These are phyloP conservation scores for Drosophila rellima DNA, from an alignment of 2,888 invertebrate genomes.

Conservation along the genomic window DNA sequence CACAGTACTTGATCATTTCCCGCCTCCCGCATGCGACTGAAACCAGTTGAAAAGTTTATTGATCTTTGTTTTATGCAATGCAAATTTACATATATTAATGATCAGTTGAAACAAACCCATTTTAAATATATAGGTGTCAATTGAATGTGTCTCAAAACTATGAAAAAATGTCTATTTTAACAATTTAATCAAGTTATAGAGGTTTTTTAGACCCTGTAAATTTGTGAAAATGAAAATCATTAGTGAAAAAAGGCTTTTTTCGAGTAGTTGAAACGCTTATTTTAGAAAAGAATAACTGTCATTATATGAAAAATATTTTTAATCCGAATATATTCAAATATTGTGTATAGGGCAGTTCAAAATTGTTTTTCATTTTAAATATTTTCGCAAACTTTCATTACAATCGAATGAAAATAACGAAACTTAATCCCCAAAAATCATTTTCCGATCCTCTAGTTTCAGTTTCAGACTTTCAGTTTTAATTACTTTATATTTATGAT, in stretches of 20 bases:
- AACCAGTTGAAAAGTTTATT: constrained; percentile 49
- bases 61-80: constrained; percentile 52
- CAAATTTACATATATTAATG: constrained; percentile 34
- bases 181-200: background rate
- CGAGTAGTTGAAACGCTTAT: no score
- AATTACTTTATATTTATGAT: background rate
- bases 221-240: background rate
- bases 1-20: constrained; percentile 16
- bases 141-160: background rate
- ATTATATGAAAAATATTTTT: no score
- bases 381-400: background rate
- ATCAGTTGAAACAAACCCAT: constrained; percentile 18
- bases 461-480: no score
- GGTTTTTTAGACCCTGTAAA: background rate
- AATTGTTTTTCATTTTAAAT: background rate
- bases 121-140: constrained; percentile 2
- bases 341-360: background rate
- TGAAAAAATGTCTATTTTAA: background rate
- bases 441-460: no score
- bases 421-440: background rate
- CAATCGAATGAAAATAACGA: background rate
- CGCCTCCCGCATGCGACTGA: constrained; percentile 3
- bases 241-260: background rate
- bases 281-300: no score
- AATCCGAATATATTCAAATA: background rate